Evolutionary conservation across 2,113 vertebrate species (phyloP), one percentile per base, ranked within the genome.

Genomic region (Fukomys damarensis): DNA sequence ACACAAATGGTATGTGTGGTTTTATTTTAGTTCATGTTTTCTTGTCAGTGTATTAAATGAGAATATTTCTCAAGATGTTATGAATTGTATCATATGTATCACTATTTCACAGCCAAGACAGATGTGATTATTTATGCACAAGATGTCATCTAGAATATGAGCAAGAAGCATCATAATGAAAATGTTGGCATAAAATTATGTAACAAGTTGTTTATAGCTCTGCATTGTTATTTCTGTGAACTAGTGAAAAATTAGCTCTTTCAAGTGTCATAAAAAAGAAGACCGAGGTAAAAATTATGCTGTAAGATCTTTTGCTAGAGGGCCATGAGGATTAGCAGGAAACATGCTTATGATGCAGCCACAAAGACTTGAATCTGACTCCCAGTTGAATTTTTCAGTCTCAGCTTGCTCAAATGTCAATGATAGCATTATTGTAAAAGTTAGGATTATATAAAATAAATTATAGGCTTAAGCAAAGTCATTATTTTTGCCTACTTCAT

Each of bases 61-160:
- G 66, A 97, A 84, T 93, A 94, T 95, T 96, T 95, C 94, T 68
- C 59, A 89, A 89, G 46, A 61, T 97, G 70, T 95, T 96, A 84
- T 92, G 89, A 94, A 95, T 97, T 93, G 83, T 94, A 89, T 95
- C 83, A 84, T 70, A 93, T 89, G 86, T 84, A 76, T 91, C 88
- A 94, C 19, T 93, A 54, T 77, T 96, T 97, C 43, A 93, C 93
- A 96, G 88, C 94, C 96, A 98, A 96, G 91, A 96, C 91, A 97
- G 93, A 97, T 96, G 96, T 97, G 88, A 96, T 38, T 97, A 91
- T 97, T 96, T 97, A 96, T 68, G 56, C 49, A 88, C 74, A 96
- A 97, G 89, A 97, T 97, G 91, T 93, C 95, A 97, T 56, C 68
- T 92, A 96, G 72, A 95, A 96, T 93, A 83, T 94, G 95, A 97